Conservation (phyloP, 2,113 vertebrate genomes). For the Semnornis frantzii region DNA sequence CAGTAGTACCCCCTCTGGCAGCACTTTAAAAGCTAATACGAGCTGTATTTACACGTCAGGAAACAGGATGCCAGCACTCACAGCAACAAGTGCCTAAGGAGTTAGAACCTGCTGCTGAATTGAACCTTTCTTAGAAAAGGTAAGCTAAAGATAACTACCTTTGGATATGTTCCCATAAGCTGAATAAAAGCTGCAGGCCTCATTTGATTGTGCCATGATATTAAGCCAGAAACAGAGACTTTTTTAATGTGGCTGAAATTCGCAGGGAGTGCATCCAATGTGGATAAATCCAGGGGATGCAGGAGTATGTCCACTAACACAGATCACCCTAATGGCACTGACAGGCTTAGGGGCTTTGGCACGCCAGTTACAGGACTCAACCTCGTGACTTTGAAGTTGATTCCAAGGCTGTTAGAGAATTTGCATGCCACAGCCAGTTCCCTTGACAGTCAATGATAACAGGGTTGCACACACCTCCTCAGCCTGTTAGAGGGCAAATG, state of each 20-base stretch:
- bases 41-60: neutral
- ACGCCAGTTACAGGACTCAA: neutral
- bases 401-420: neutral
- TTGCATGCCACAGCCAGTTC: neutral
- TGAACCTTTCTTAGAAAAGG: neutral
- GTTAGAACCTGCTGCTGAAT: neutral
- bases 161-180: neutral
- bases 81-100: neutral
- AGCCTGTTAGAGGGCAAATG: conserved; percentile 7
- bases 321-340: neutral
- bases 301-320: neutral
- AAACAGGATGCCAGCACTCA: neutral
- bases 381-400: conserved; percentile 7
- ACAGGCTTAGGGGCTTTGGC: neutral
- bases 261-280: neutral
- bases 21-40: neutral
- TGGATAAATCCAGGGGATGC: neutral
- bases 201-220: neutral
- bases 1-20: neutral
- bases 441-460: neutral
- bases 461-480: neutral
- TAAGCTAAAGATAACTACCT: neutral
- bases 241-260: neutral
- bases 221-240: neutral
- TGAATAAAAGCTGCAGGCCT: neutral